These are phyloP conservation scores for Trissoscelio sp. DNA, from an alignment of 2,888 invertebrate genomes.

Conservation along the genomic window DNA sequence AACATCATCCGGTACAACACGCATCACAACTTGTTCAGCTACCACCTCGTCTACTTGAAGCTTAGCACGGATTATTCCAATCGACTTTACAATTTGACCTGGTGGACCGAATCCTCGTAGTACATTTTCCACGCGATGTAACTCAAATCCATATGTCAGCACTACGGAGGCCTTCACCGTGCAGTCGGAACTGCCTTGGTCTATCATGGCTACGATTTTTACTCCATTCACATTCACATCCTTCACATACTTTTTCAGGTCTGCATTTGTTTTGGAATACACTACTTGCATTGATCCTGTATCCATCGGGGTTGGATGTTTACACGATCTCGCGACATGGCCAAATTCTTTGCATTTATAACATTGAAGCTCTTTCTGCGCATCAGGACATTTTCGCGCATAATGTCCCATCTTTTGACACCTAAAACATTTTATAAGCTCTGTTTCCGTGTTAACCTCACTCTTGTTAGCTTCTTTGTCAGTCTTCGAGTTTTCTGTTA, in stretches of 20 bases:
- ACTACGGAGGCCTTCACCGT: slow-evolving; percentile 61
- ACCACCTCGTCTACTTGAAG: slow-evolving; percentile 31
- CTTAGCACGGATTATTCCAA: slow-evolving; percentile 12
- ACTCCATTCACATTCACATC: slow-evolving; percentile 28
- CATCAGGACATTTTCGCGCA: slow-evolving; percentile 8
- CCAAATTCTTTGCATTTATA: slow-evolving; percentile 5
- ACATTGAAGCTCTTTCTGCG: neutral
- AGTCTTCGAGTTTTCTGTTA: neutral
- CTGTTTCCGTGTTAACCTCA: neutral
- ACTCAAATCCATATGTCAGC: slow-evolving; percentile 6
- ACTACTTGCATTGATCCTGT: slow-evolving; percentile 11
- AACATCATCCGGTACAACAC: too few relatives aligned
- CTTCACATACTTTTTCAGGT: slow-evolving; percentile 5
- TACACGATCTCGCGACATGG: slow-evolving; percentile 5
- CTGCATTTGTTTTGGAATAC: neutral
- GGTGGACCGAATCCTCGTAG: slow-evolving; percentile 28
- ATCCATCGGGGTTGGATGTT: neutral
- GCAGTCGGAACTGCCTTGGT: slow-evolving; percentile 61
- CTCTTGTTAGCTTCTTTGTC: slow-evolving; percentile 8
- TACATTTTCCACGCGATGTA: neutral
- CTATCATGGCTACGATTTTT: slow-evolving; percentile 53
- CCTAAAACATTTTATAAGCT: neutral
- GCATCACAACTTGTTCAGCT: too few relatives aligned
- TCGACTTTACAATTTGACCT: neutral
- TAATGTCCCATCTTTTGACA: slow-evolving; percentile 5